Evolutionary conservation across 2,113 vertebrate species (phyloP).

Genomic region (Rhabdornis inornatus): DNA sequence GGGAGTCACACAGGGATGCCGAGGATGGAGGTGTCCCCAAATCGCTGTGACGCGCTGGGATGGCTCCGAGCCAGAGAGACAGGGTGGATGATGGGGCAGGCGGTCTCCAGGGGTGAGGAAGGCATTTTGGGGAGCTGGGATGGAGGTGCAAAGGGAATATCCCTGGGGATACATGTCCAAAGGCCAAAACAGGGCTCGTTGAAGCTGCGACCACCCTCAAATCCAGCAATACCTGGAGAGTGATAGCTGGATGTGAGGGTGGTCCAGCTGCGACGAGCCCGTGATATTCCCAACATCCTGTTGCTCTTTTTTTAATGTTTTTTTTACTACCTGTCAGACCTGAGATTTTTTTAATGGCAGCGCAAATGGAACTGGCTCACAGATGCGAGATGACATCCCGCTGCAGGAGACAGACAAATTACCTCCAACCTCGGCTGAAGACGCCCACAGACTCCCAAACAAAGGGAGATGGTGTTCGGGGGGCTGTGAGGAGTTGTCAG

Average conservation of each 20-base stretch:
- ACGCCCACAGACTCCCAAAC: constrained; percentile 18
- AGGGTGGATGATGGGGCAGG: fast-evolving
- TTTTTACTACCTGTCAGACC: constrained; percentile 65
- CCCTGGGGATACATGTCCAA: neutral
- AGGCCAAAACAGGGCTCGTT: fast-evolving
- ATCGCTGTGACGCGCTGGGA: neutral
- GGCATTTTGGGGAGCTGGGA: neutral
- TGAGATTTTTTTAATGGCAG: constrained; percentile 34
- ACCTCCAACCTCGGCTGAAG: constrained; percentile 31
- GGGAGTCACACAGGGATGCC: neutral
- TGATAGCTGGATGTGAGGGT: neutral
- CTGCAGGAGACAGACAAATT: constrained; percentile 67
- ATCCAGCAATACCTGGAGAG: neutral
- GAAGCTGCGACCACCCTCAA: fast-evolving
- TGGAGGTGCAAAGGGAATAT: neutral
- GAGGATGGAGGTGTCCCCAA: neutral
- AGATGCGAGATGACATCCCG: constrained; percentile 68
- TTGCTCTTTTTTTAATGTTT: neutral
- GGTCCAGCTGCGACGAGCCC: neutral
- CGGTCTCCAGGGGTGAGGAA: neutral
- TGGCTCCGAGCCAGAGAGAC: neutral
- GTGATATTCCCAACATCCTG: neutral
- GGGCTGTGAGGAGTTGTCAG: fast-evolving
- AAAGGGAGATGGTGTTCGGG: neutral
- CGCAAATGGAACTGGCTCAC: constrained; percentile 27